Base-by-base conservation (phyloP, 2,113 vertebrate genomes). In the Sphaerodactylus townsendi region DNA sequence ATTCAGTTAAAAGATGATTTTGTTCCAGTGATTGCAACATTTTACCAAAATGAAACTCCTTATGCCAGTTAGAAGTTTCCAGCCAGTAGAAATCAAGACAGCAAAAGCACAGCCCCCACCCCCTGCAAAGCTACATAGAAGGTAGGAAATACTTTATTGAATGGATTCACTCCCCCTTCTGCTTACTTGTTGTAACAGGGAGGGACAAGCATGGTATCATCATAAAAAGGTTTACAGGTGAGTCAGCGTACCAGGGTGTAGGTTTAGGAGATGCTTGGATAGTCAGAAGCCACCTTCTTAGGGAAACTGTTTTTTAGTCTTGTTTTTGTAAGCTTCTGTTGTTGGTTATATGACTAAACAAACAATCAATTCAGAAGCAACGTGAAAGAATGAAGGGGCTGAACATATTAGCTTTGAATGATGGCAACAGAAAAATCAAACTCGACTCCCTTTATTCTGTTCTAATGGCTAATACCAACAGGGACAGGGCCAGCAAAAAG, bases 281-380 rank as follows among this genome's bases (percentile, higher is more conserved):
- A 93, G 73, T 66, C 91, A 88, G 90, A 96, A 87, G 93, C 94
- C 94, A 95, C 94, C 95, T 96, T 96, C 92, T 90, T 91, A 87
- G 86, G 72, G 95, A 93, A 96, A 96, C 94, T 86, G 93, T 94
- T 97, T 62, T 97, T 97, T 97, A 96, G 93, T 95, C 94, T 91
- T 94, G 92, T 91, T 96, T 97, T 97, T 97, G 96, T 96, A 96
- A 87, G 89, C 95, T 95, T 94, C 92, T 96, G 98, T 97, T 97
- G 98, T 98, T 97, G 97, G 97, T 99, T 97, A 98, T 98, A 96
- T 97, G 96, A 96, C 97, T 98, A 98, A 98, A 98, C 97, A 98
- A 97, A 96, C 97, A 97, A 98, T 98, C 97, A 98, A 98, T 99
- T 98, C 96, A 96, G 96, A 96, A 95, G 96, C 96, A 97, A 97